A percentile compares a stretch with the other conserved stretches of the same genome.
Conservation (phyloP, 2,113 vertebrate species). For the Ornithorhynchus anatinus region DNA sequence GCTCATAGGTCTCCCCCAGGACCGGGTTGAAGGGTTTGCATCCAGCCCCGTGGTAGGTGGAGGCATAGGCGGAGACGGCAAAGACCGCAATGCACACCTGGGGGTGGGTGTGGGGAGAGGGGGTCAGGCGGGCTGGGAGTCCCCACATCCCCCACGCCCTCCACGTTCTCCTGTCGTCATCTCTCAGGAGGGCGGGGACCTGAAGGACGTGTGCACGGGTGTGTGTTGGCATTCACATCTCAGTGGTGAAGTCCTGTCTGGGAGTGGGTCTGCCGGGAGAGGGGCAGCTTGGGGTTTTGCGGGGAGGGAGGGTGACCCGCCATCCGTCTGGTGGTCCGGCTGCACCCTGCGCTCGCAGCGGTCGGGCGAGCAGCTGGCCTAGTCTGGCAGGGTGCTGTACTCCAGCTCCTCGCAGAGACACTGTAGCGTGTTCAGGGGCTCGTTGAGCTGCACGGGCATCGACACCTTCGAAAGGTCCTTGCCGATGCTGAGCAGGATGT, state of each 20-base stretch:
- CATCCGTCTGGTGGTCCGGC: too few species aligned
- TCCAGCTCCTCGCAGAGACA: constrained; percentile 83
- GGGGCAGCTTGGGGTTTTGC: too few species aligned
- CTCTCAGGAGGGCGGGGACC: too few species aligned
- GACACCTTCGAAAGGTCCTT: constrained; percentile 85
- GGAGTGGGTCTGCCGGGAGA: neutral
- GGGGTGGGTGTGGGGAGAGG: too few species aligned
- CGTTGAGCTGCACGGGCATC: constrained; percentile 82
- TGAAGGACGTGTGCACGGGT: too few species aligned
- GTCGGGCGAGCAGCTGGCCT: constrained; percentile 74
- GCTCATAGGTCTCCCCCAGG: constrained; percentile 87
- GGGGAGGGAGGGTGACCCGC: neutral
- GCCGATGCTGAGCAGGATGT: constrained; percentile 84
- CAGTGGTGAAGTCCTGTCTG: neutral
- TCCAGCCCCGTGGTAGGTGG: constrained; percentile 79
- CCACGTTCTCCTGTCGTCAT: too few species aligned
- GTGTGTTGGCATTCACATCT: too few species aligned
- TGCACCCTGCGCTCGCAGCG: constrained; percentile 82
- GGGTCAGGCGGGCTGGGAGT: neutral
- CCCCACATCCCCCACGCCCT: too few species aligned
- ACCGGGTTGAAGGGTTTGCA: constrained; percentile 90
- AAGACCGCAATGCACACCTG: constrained; percentile 83
- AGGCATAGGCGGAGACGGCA: constrained; percentile 85
- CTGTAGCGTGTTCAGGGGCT: constrained; percentile 80
- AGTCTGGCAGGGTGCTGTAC: constrained; percentile 78